Base-by-base conservation (phyloP, 2,113 vertebrate genomes). In the Corythornis vintsioides region DNA sequence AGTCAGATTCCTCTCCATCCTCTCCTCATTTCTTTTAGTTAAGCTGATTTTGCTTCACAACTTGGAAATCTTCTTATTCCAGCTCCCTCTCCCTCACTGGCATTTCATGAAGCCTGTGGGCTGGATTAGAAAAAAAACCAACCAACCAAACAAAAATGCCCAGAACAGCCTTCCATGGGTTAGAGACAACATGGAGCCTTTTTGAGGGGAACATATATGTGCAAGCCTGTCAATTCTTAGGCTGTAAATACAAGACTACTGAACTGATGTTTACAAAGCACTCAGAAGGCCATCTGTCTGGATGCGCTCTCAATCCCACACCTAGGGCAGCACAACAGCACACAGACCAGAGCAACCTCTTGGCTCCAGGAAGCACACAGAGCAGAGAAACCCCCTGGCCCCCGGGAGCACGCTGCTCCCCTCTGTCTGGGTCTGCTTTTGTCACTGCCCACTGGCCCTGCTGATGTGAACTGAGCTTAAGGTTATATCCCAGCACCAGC, bases 141-240 rank as follows among this genome's bases (percentile, higher is more conserved):
- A 19, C 18, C 16, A 47, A 47, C 4, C 45, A 47, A 47, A 43
- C 56, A 33, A 70, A 63, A 63, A 52, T 9, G 17, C 10, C 31
- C 28, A 55, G 64, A 90, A 28, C 9, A 45, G 29, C 28, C 35
- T 64, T 83, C 85, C 61, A 45, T 35, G 48, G n/a, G 73, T 69
- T 77, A 50, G 57, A 59, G 57, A n/a, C 0, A 0, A 35, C 3
- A 43, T 10, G 2, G 0, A 55, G 29, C 11, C 18, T 65, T 78
- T 73, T 33, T 79, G 83, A 69, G 18, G 18, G 53, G 86, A 26
- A 66, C 7, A 3, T 25, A 33, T 1, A 35, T 25, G 33, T 47
- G 65, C 79, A 77, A 77, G 38, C 64, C 71, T 81, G 64, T 53
- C 89, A 66, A 21, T 87, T 94, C 87, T 86, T 75, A 24, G 74